Evolutionary conservation across 2,797 vertebrate species (phyloP).

Genomic region (Neosilurus mollespiculum): DNA sequence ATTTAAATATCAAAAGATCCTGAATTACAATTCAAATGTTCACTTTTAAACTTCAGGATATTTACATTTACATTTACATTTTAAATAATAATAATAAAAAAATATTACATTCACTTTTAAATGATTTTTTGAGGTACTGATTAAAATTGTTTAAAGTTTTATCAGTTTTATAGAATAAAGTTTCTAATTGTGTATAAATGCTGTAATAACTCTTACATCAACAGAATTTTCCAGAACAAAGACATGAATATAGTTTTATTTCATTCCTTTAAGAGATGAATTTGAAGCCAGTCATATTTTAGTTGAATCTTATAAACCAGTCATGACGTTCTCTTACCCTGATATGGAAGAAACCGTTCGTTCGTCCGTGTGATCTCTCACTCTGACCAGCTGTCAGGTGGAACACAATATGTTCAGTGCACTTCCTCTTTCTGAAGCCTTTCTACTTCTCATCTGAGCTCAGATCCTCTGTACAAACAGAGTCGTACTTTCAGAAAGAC

Average conservation of each 20-base stretch:
- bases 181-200: neutral
- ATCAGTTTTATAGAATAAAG: neutral
- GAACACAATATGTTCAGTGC: neutral
- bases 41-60: neutral
- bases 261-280: neutral
- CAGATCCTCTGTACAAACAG: neutral
- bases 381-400: neutral
- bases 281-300: neutral
- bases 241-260: neutral
- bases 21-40: neutral
- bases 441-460: constrained; percentile 4
- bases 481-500: neutral
- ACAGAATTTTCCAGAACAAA: neutral
- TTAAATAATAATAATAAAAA: no score
- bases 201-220: neutral
- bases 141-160: no score
- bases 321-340: neutral
- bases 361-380: neutral
- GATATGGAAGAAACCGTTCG: neutral
- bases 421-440: constrained; percentile 40
- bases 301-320: neutral
- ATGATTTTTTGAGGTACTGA: no score
- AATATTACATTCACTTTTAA: no score
- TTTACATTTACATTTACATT: no score
- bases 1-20: neutral